Evolutionary conservation across 2,113 vertebrate species (phyloP).

Genomic region (Alligator sinensis): DNA sequence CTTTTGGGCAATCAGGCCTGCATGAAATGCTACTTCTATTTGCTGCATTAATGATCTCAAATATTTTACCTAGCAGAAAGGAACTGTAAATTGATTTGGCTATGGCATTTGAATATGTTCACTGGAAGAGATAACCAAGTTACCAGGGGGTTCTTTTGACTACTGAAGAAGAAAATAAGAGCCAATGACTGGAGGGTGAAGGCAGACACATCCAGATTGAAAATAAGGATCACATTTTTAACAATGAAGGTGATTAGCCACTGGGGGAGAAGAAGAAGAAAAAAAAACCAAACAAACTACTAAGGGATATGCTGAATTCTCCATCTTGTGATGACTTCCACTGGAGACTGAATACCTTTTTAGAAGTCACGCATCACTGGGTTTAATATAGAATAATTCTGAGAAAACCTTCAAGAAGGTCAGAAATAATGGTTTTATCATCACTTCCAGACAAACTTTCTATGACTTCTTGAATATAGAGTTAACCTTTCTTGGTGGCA

Average conservation of each 20-base stretch:
- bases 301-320: not conserved
- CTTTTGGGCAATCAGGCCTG: too few species aligned
- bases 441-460: not conserved
- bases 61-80: not conserved
- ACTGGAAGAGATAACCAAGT: not conserved
- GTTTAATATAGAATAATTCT: not conserved
- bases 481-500: not conserved
- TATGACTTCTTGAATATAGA: not conserved
- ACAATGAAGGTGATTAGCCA: not conserved
- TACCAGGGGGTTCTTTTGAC: too few species aligned
- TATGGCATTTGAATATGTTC: too few species aligned
- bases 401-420: not conserved
- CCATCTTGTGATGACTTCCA: not conserved
- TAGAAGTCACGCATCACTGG: not conserved
- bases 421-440: not conserved
- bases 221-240: not conserved
- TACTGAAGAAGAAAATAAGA: not conserved
- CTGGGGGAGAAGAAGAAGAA: too few species aligned
- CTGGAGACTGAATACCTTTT: not conserved
- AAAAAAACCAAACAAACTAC: not conserved
- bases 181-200: not conserved
- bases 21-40: too few species aligned
- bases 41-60: not conserved
- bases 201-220: not conserved
- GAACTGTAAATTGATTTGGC: too few species aligned